These are phyloP conservation scores for Unio pictorum DNA, from an alignment of 2,888 invertebrate species.

Conservation along the genomic window DNA sequence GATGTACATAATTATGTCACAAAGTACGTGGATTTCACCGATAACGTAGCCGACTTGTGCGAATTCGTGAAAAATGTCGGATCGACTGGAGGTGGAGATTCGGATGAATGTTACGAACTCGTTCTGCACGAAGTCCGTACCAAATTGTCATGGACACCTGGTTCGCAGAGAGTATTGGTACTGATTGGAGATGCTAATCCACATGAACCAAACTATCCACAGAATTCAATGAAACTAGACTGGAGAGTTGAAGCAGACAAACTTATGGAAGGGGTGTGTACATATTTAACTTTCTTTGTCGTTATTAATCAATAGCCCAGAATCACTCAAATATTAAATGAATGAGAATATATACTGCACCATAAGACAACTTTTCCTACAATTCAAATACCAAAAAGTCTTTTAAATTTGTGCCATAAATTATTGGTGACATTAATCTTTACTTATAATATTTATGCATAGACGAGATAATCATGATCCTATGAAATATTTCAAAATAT, in stretches of 20 bases:
- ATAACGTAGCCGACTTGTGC: constrained; percentile 32
- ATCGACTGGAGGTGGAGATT: constrained; percentile 62
- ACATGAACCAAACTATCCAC: constrained; percentile 51
- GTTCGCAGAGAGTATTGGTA: constrained; percentile 60
- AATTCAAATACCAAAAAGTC: too few relatives aligned
- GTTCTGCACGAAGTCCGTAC: constrained; percentile 61
- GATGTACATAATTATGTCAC: constrained; percentile 40
- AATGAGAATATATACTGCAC: too few relatives aligned
- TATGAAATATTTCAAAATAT: too few relatives aligned
- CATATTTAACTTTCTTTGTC: not conserved
- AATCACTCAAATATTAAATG: too few relatives aligned
- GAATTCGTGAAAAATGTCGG: constrained; percentile 49
- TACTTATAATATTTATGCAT: too few relatives aligned
- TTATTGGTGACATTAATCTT: too few relatives aligned
- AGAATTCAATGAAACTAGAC: constrained; percentile 53
- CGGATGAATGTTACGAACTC: constrained; percentile 67
- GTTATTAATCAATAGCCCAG: not conserved
- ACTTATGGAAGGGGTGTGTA: constrained; percentile 38
- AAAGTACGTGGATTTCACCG: constrained; percentile 38
- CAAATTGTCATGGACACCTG: constrained; percentile 62
- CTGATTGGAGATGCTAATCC: constrained; percentile 67
- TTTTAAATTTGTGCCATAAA: too few relatives aligned
- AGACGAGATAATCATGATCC: too few relatives aligned
- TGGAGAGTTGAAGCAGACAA: constrained; percentile 56
- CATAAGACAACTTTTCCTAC: too few relatives aligned